A percentile compares a stretch with the other conserved stretches of the same genome.
phyloP scores from a whole-genome alignment of 2,888 invertebrate genomes.

The Plebejus melissa region DNA sequence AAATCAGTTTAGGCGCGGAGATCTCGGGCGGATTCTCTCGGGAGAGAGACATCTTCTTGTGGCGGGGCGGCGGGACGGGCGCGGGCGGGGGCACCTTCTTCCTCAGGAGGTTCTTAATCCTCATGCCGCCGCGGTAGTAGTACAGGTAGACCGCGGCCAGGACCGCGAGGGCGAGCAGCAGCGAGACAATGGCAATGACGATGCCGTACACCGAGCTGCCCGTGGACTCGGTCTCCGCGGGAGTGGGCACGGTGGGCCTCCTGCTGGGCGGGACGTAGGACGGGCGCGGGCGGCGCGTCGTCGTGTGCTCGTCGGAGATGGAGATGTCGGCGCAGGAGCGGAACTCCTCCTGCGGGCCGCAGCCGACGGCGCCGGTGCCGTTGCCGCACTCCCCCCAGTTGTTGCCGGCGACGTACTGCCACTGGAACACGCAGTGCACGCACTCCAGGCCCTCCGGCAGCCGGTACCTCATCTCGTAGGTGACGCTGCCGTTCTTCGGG shows the following conservation, averaged over 20 bases:
- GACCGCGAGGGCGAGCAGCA: slow-evolving; percentile 82
- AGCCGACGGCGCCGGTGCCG: slow-evolving; percentile 88
- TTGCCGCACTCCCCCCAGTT: slow-evolving; percentile 89
- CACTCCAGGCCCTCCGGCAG: slow-evolving; percentile 84
- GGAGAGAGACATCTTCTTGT: slow-evolving; percentile 62
- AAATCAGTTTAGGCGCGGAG: slow-evolving; percentile 57
- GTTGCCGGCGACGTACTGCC: slow-evolving; percentile 92
- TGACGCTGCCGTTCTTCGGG: slow-evolving; percentile 87
- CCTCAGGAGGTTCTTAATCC: slow-evolving; percentile 81
- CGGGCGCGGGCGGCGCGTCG: slow-evolving; percentile 66
- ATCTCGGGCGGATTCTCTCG: slow-evolving; percentile 63
- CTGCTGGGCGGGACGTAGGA: slow-evolving; percentile 66
- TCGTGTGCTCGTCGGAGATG: slow-evolving; percentile 78
- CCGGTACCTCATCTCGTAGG: slow-evolving; percentile 87
- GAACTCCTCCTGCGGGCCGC: slow-evolving; percentile 94
- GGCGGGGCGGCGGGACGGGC: slow-evolving; percentile 69
- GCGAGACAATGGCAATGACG: slow-evolving; percentile 81
- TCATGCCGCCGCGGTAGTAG: slow-evolving; percentile 85
- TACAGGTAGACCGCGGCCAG: slow-evolving; percentile 85
- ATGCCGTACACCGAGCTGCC: slow-evolving; percentile 76
- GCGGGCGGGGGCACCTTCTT: slow-evolving; percentile 58
- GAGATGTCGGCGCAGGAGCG: slow-evolving; percentile 90
- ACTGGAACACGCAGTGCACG: slow-evolving; percentile 90
- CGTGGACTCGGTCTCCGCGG: slow-evolving; percentile 63
- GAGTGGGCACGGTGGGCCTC: slow-evolving; percentile 62